Base-by-base conservation (phyloP, 1,140 invertebrate genomes). In the Cephus cinctus region DNA sequence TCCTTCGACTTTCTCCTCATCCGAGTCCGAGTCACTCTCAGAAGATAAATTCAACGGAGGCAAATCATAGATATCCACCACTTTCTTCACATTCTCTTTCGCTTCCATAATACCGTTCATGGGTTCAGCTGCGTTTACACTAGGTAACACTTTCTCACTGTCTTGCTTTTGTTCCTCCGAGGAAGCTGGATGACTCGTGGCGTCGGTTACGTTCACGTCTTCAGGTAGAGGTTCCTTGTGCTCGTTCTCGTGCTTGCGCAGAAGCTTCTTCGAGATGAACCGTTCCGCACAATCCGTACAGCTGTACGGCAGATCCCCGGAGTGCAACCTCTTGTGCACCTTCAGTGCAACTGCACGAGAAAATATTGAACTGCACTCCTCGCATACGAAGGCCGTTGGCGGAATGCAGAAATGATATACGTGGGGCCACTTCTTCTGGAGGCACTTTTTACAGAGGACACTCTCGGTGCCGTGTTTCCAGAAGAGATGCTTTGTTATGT, bases 381-480 rank as follows among this genome's bases (percentile, higher is more conserved):
- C 89, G 74, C 90, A 93, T 1, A 78, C 73, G 69, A 92, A 92
- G 19, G 81, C 75, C 11, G 79, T 75, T 4, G 90, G 87, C 14
- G 90, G 90, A 48, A 87, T 82, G 65, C 90, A 94, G 64, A 92
- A 93, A 63, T 94, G 90, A 75, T 92, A 94, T 6, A 92, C 86
- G 70, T 92, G 89, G 0, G 88, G 88, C 90, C 90, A 93, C 56
- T 91, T 91, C 63, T 92, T 92, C 54, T 92, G 87, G 3, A 91
- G 65, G 72, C 90, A 94, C 61, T 82, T 85, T 69, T 90, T 90
- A 67, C 90, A 94, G 3, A 86, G 70, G 2, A 89, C 84, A 75
- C 89, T 91, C 65, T 92, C 89, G 3, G 89, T 92, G 9, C 89
- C 89, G 68, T 94, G 90, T 67, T 94, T 93, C 90, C 90, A 94